These are phyloP conservation scores for Abrostola tripartita DNA, from an alignment of 2,888 invertebrate species.

Conservation along the genomic window DNA sequence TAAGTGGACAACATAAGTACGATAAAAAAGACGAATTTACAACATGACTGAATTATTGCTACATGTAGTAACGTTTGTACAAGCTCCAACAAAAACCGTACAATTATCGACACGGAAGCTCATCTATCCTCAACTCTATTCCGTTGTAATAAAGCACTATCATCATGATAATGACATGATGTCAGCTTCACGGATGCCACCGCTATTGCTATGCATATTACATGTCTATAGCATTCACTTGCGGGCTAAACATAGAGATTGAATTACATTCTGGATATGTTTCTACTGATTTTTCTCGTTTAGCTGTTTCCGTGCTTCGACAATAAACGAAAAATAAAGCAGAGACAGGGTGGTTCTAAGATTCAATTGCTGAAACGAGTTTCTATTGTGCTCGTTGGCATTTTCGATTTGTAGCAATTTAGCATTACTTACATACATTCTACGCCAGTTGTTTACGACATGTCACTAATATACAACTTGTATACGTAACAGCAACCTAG, in stretches of 20 bases:
- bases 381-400: slow-evolving; percentile 44
- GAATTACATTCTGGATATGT: slow-evolving; percentile 37
- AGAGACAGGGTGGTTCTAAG: slow-evolving; percentile 24
- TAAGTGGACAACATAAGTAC: slow-evolving; percentile 29
- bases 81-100: slow-evolving; percentile 39
- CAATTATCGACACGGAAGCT: slow-evolving; percentile 35
- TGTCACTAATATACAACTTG: slow-evolving; percentile 38
- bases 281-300: slow-evolving; percentile 14
- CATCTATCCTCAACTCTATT: slow-evolving; percentile 43
- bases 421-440: slow-evolving; percentile 34
- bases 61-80: slow-evolving; percentile 36
- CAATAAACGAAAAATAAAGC: slow-evolving; percentile 30
- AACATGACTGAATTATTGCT: slow-evolving; percentile 42
- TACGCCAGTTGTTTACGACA: slow-evolving; percentile 31
- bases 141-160: slow-evolving; percentile 36
- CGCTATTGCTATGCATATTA: slow-evolving; percentile 60
- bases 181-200: slow-evolving; percentile 49
- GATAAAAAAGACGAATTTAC: slow-evolving; percentile 43
- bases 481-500: slow-evolving; percentile 23
- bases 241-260: slow-evolving; percentile 35
- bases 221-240: slow-evolving; percentile 53
- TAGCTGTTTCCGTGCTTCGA: slow-evolving; percentile 11
- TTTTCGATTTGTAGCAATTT: slow-evolving; percentile 36
- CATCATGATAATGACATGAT: slow-evolving; percentile 49
- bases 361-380: slow-evolving; percentile 48